Conservation (phyloP, 2,888 invertebrate species). For the Phalera bucephala region DNA sequence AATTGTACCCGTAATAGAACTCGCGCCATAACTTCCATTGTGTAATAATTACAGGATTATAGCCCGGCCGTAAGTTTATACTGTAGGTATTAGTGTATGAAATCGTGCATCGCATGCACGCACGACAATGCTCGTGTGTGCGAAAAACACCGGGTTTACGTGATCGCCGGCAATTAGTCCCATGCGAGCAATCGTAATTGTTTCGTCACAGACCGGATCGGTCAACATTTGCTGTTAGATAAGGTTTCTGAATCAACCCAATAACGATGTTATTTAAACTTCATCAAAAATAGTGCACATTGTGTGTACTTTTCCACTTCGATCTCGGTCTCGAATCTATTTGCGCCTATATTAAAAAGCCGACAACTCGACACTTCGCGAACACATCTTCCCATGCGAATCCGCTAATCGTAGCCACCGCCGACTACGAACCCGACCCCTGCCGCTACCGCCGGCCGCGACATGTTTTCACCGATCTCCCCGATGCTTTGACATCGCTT, state of each 20-base stretch:
- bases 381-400: no score
- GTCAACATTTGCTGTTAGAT: slow-evolving; percentile 53
- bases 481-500: no score
- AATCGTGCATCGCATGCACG: slow-evolving; percentile 44
- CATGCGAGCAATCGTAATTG: slow-evolving; percentile 54
- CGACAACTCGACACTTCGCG: no score
- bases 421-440: no score
- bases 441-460: no score
- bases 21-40: slow-evolving; percentile 44
- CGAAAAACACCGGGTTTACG: slow-evolving; percentile 44
- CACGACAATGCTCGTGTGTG: slow-evolving; percentile 25
- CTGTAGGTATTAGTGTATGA: slow-evolving; percentile 47
- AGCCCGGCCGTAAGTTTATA: slow-evolving; percentile 38
- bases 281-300: no score
- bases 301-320: no score
- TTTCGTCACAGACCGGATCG: slow-evolving; percentile 62
- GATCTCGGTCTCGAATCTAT: no score
- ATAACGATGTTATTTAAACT: neutral
- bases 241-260: slow-evolving; percentile 19
- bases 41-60: slow-evolving; percentile 50
- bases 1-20: slow-evolving; percentile 16
- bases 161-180: slow-evolving; percentile 55
- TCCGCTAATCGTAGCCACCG: no score
- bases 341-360: no score
- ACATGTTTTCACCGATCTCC: no score